Base-by-base conservation (phyloP, 2,888 invertebrate genomes). In the Netelia virgata region DNA sequence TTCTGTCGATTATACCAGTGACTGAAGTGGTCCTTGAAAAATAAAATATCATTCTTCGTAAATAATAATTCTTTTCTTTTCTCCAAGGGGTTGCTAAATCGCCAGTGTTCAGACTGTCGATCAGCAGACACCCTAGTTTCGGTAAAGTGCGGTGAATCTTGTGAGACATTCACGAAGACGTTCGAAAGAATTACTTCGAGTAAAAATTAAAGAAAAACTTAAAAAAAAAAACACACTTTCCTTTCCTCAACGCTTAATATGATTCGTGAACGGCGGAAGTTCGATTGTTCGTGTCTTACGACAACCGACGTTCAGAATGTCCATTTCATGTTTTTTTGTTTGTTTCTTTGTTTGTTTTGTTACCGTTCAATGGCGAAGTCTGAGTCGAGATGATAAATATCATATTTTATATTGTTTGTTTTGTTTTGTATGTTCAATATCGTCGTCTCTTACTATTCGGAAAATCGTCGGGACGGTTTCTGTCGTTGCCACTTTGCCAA, bases 401-500 rank as follows among this genome's bases (percentile, higher is more conserved):
- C 59, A 8, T 57, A 57, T 36, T 2, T 47, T 55, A 41, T 43
- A 16, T 50, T 64, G 47, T 28, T 72, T 72, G 3, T 53, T 66
- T 83, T 59, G 43, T 50, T 78, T 69, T 59, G 43, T 50, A 76
- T 69, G 23, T 36, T 88, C 95, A 96, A 93, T 95, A 96, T 88
- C 96, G 95, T 91, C 96, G 95, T 89, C 96, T 95, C 94, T 96
- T 96, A 94, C 95, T 95, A 91, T 96, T 96, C 93, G 94, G 96
- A 94, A 96, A 96, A 94, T 96, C 96, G 93, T 94, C 94, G 93
- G 94, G 95, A 92, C 95, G 95, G 84, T 95, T 95, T 94, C 95
- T 95, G 92, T 95, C 95, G 84, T 91, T 91, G 87, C 92, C 92
- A 80, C 92, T 91, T 87, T 93, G 93, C 91, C 93, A 93, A 88